phyloP scores from a whole-genome alignment of 2,888 invertebrate species.

The Microdon myrmicae region DNA sequence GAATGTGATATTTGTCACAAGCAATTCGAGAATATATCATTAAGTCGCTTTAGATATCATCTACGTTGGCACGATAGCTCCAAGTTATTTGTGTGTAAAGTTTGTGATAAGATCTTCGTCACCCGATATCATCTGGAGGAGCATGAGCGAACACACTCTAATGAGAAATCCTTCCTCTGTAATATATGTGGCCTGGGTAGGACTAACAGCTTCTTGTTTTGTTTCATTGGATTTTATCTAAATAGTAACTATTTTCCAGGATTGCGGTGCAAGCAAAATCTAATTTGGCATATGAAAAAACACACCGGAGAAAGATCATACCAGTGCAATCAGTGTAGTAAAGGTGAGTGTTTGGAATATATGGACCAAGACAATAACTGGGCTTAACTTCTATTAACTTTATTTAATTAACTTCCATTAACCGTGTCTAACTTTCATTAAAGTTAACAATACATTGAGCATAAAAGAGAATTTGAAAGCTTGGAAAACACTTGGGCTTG shows the following conservation, averaged over 20 bases:
- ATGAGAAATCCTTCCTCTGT: conserved; percentile 42
- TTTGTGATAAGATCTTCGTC: conserved; percentile 39
- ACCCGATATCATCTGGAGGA: conserved; percentile 41
- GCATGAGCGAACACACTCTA: conserved; percentile 40
- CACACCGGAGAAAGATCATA: conserved; percentile 45
- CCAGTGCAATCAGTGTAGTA: conserved; percentile 37
- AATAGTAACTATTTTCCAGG: conserved; percentile 13
- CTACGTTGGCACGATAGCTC: conserved; percentile 44
- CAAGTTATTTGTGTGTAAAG: conserved; percentile 37
- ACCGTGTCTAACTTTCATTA: no score
- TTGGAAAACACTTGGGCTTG: no score
- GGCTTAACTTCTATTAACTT: neutral
- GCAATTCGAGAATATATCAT: conserved; percentile 38
- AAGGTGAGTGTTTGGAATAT: conserved; percentile 25
- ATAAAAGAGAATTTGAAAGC: no score
- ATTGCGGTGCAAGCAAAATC: conserved; percentile 36
- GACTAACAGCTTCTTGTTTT: conserved; percentile 9
- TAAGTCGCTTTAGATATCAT: conserved; percentile 41
- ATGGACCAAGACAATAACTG: no score
- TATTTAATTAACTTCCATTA: neutral
- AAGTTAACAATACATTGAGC: no score
- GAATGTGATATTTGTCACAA: conserved; percentile 39
- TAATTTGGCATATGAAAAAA: conserved; percentile 48
- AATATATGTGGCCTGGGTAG: conserved; percentile 43
- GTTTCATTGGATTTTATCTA: neutral